A percentile compares a stretch with the other conserved stretches of the same genome.
phyloP scores from a whole-genome alignment of 2,888 invertebrate species.

The Leptinotarsa peninsularis region DNA sequence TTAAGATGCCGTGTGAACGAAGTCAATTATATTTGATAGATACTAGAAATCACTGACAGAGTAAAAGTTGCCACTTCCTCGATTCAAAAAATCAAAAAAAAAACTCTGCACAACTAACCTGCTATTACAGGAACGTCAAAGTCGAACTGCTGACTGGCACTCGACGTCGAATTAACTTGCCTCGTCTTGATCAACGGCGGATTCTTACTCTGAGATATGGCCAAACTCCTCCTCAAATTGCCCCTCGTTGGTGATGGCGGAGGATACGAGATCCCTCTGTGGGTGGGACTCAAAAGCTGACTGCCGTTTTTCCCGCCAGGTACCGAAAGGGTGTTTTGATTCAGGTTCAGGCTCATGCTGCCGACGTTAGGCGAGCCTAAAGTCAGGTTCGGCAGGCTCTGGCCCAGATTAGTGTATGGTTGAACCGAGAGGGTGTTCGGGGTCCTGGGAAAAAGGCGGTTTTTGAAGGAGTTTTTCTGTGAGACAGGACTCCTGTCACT shows the following conservation, averaged over 20 bases:
- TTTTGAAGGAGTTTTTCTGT: constrained; percentile 64
- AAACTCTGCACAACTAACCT: constrained; percentile 56
- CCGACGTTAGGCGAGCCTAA: constrained; percentile 64
- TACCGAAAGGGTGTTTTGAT: constrained; percentile 70
- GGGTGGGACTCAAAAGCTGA: constrained; percentile 71
- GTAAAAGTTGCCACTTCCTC: not conserved
- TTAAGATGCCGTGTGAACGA: too few relatives aligned
- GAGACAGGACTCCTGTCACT: constrained; percentile 66
- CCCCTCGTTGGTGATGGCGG: constrained; percentile 82
- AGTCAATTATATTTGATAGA: not conserved
- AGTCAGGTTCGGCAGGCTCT: constrained; percentile 84
- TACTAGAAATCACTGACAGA: not conserved
- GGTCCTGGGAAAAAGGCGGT: constrained; percentile 66
- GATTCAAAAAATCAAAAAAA: not conserved
- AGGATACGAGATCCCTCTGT: constrained; percentile 84
- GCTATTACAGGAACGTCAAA: constrained; percentile 68
- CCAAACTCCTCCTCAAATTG: constrained; percentile 75
- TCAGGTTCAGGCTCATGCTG: constrained; percentile 60
- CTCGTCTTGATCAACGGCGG: constrained; percentile 86
- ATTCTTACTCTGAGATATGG: constrained; percentile 81
- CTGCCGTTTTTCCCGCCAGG: constrained; percentile 66
- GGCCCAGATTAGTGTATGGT: constrained; percentile 77
- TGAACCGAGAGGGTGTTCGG: constrained; percentile 83
- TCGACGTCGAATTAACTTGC: constrained; percentile 73
- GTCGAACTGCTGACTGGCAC: constrained; percentile 62